Evolutionary conservation across 2,797 vertebrate species (phyloP), one percentile per base, ranked within the genome.

Genomic region (Phylloscopus collybita): DNA sequence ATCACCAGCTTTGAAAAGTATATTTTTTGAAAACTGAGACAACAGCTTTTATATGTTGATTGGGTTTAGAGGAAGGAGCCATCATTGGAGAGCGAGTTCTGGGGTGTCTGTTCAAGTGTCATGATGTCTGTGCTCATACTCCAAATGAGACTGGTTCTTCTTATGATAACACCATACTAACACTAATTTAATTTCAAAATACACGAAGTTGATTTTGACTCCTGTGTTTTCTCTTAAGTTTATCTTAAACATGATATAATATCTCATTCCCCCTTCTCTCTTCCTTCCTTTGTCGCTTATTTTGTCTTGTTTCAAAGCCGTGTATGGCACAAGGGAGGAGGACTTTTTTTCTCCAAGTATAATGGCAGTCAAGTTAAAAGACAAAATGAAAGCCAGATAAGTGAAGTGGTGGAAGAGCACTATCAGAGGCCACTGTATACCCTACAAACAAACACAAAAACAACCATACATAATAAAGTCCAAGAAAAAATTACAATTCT

Each of bases 21-120:
- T 96, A 95, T 97, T 96, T 97, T 96, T 96, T 92, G 70, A 95
- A 92, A 93, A 79, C 56, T 70, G 88, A 94, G 93, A 59, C 88
- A 94, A 65, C 45, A 42, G 36, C 86, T 86, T 84, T 71, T 72
- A 19, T 72, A 32, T 83, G 47, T 53, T 80, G 78, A 73, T 92
- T 72, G 20, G 54, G 14, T 87, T 25, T 57, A 92, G 69, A 71
- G 75, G 64, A 94, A 92, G 51, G 78, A 62, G 60, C 84, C 49
- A 34, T 84, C 49, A 38, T 82, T 90, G 87, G 20, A 54, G 64
- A 80, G 70, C 12, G 53, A 76, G 16, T 66, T 83, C 38, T 75
- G 4, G 42, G 17, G 5, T 59, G 10, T 42, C 56, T 81, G 34
- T 82, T 56, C 49, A 80, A 64, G 47, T 75, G 49, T 82, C 6